Base-by-base conservation (phyloP, 2,797 vertebrate genomes). In the Clamator glandarius region DNA sequence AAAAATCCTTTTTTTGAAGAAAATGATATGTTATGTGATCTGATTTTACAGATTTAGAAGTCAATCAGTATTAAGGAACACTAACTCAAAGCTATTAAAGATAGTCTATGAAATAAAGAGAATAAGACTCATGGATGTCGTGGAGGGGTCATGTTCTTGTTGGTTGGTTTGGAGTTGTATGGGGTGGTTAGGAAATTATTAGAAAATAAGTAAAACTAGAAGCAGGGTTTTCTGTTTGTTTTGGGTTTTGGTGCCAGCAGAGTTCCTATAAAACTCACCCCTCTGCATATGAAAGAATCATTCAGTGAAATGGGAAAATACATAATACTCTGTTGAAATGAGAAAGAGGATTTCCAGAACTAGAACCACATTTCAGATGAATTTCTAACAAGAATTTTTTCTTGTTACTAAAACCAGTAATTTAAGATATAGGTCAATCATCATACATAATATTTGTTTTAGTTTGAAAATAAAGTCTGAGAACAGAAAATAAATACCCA, bases 401-500 rank as follows among this genome's bases (percentile, higher is more conserved):
- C 72, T 79, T 79, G 82, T 87, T 92, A 72, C 79, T 93, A 94
- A 83, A 92, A 62, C 28, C 17, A 87, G 35, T 77, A 91, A 68
- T 88, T 93, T 72, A 75, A 84, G 28, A 29, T 72, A 59, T 76
- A 26, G 78, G 86, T 21, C 74, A 76, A 51, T 90, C 52, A 44
- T 89, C 68, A 89, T 87, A 57, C 58, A 62, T 46, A 82, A 84
- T 93, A 90, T 88, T 94, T 93, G 52, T 13, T 87, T 92, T 89
- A 67, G 33, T 90, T 92, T 93, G 84, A 68, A 91, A 92, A 95
- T 67, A 89, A 87, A 92, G 83, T 46, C 69, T 64, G 72, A 52
- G 86, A 82, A 42, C 52, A 85, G 55, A 94, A 95, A 91, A 94
- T 48, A 84, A 93, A 93, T 93, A 14, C 28, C 73, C 58, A 83